These are phyloP conservation scores for Meleagris gallopavo DNA, from an alignment of 2,113 vertebrate species.

Conservation along the genomic window DNA sequence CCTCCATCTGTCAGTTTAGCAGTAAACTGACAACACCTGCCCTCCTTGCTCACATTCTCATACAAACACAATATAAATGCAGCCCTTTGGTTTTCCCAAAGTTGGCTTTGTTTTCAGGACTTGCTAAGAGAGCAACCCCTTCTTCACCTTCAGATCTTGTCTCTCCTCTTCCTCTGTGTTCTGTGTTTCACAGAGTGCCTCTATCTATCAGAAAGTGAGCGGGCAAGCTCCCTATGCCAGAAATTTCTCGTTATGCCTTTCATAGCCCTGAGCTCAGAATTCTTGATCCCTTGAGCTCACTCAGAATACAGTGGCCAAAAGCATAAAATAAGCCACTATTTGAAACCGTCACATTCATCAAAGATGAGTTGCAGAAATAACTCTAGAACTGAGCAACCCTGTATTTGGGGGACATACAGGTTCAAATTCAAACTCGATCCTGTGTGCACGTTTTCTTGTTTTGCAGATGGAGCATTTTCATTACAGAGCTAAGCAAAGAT, in stretches of 20 bases:
- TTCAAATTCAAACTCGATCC: neutral
- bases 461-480: neutral
- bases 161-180: neutral
- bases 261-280: neutral
- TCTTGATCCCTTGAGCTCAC: neutral
- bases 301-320: conserved; percentile 3
- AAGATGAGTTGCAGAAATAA: neutral
- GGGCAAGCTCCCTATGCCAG: neutral
- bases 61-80: fast-evolving
- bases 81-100: neutral
- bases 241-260: neutral
- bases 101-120: fast-evolving
- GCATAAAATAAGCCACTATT: neutral
- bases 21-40: neutral
- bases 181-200: neutral
- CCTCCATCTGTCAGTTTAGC: neutral
- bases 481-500: neutral
- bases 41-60: neutral
- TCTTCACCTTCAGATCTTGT: neutral
- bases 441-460: fast-evolving
- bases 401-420: neutral
- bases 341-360: neutral
- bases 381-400: neutral
- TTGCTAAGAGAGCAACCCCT: neutral
- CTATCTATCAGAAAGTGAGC: neutral